phyloP scores from a whole-genome alignment of 2,113 vertebrate genomes.

The Triplophysa siluroides region DNA sequence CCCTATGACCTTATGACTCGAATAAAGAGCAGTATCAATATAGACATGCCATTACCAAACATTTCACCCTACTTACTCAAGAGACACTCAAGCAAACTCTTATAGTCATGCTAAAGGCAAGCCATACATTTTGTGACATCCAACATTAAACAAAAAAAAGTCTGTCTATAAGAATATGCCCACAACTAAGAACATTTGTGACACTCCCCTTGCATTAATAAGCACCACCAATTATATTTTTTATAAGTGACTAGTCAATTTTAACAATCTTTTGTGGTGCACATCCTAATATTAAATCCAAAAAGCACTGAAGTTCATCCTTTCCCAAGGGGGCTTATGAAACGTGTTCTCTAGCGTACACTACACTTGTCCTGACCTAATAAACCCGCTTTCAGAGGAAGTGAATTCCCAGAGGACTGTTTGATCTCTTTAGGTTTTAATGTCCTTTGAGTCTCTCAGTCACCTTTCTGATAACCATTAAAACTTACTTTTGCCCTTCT shows the following conservation, averaged over 20 bases:
- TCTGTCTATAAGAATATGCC: too few species aligned
- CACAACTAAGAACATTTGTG: too few species aligned
- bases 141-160: background rate
- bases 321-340: background rate
- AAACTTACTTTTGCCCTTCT: background rate
- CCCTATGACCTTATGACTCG: slow-evolving; percentile 10
- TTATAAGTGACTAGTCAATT: too few species aligned
- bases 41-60: slow-evolving; percentile 41
- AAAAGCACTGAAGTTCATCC: background rate
- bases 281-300: too few species aligned
- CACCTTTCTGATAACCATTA: slow-evolving; percentile 3
- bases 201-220: too few species aligned
- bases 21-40: slow-evolving; percentile 41
- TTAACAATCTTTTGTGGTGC: too few species aligned
- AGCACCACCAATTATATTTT: too few species aligned
- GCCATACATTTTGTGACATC: background rate
- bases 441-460: slow-evolving; percentile 18
- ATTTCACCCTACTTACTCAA: slow-evolving; percentile 6
- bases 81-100: background rate
- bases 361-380: slow-evolving; percentile 3
- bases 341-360: background rate
- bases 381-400: background rate
- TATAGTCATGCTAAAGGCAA: background rate
- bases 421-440: slow-evolving; percentile 9
- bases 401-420: background rate